Percentiles rank a stretch among this genome's conserved stretches.
Evolutionary conservation across 2,888 invertebrate genomes (phyloP).

Genomic region (Thereva unica): DNA sequence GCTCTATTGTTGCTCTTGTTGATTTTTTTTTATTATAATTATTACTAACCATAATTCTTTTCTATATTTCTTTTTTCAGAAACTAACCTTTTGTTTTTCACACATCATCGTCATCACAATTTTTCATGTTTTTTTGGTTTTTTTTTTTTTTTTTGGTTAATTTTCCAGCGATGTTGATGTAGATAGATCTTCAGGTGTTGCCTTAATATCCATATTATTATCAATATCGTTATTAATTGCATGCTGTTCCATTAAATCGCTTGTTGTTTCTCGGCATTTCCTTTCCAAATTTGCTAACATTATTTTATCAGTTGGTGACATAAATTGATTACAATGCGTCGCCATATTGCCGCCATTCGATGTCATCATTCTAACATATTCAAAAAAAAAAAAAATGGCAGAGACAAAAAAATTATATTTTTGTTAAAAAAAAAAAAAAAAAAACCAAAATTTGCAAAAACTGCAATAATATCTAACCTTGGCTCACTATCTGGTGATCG

Average conservation of each 20-base stretch:
- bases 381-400: slow-evolving; percentile 1
- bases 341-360: slow-evolving; percentile 18
- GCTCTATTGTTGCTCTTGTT: no score
- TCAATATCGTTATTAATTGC: slow-evolving; percentile 21
- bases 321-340: slow-evolving; percentile 33
- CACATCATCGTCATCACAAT: no score
- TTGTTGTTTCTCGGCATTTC: slow-evolving; percentile 15
- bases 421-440: neutral
- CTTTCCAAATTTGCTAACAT: slow-evolving; percentile 35
- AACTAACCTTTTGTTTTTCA: neutral
- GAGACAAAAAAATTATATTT: neutral
- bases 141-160: neutral
- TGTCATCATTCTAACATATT: slow-evolving; percentile 3
- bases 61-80: neutral
- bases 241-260: slow-evolving; percentile 15
- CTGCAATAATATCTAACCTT: slow-evolving; percentile 28
- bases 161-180: slow-evolving; percentile 30
- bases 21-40: no score
- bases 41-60: no score
- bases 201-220: slow-evolving; percentile 32
- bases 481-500: slow-evolving; percentile 40
- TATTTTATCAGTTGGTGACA: slow-evolving; percentile 37
- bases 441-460: neutral
- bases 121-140: neutral
- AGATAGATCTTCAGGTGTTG: slow-evolving; percentile 39